These are phyloP conservation scores for Herminia tarsipennalis DNA, from an alignment of 2,888 invertebrate species.

Conservation along the genomic window DNA sequence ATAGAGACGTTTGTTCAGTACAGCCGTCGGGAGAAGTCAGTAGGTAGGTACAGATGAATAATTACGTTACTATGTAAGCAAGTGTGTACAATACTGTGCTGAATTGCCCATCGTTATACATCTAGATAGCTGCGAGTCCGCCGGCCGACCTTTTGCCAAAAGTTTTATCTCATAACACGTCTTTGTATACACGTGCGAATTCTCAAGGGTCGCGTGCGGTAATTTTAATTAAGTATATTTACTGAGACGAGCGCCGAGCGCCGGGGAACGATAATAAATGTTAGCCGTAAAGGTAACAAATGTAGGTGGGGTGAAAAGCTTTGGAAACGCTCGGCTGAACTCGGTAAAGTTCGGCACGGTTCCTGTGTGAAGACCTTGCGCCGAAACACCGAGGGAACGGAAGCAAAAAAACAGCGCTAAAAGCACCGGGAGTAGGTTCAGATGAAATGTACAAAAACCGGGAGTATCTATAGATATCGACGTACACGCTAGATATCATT, in stretches of 20 bases:
- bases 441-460: too few species aligned
- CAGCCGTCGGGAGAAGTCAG: too few species aligned
- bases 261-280: conserved; percentile 70
- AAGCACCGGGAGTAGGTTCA: too few species aligned
- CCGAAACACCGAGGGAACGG: too few species aligned
- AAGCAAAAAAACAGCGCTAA: too few species aligned
- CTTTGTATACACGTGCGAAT: conserved; percentile 62
- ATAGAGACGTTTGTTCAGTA: too few species aligned
- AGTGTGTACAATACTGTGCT: not conserved
- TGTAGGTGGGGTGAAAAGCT: conserved; percentile 62
- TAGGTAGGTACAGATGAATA: too few species aligned
- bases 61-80: too few species aligned
- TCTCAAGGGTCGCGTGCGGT: conserved; percentile 68
- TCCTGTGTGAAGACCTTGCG: too few species aligned
- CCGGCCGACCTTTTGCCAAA: conserved; percentile 46
- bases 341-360: conserved; percentile 25
- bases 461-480: too few species aligned
- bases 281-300: conserved; percentile 76
- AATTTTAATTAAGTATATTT: conserved; percentile 83
- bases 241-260: conserved; percentile 65
- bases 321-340: too few species aligned
- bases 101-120: conserved; percentile 10
- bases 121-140: conserved; percentile 6
- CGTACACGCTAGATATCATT: too few species aligned
- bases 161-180: conserved; percentile 64